Conservation (phyloP, 2,113 vertebrate species). For the Centropus unirufus region DNA sequence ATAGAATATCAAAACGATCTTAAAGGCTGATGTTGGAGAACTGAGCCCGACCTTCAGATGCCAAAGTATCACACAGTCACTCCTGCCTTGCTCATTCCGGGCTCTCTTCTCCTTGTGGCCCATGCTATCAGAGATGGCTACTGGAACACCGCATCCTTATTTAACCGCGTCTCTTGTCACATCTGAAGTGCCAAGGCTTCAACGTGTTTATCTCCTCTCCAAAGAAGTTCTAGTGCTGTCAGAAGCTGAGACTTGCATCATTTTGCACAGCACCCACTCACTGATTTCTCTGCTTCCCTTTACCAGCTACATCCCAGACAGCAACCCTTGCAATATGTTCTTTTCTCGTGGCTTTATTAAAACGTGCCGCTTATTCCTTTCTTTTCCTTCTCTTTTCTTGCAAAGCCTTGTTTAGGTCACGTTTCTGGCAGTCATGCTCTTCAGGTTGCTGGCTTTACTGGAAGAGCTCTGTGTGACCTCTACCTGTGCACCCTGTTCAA, state of each 20-base stretch:
- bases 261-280: slow-evolving; percentile 64
- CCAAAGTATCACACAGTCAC: neutral
- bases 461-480: neutral
- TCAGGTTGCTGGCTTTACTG: neutral
- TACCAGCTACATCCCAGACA: slow-evolving; percentile 34
- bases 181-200: slow-evolving; percentile 50
- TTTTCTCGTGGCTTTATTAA: slow-evolving; percentile 24
- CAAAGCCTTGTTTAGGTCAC: neutral
- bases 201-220: slow-evolving; percentile 27
- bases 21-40: neutral
- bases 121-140: neutral
- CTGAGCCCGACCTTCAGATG: neutral
- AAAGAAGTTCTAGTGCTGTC: slow-evolving; percentile 49
- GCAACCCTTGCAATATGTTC: slow-evolving; percentile 57
- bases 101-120: neutral
- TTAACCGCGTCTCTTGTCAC: slow-evolving; percentile 32
- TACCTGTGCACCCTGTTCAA: neutral
- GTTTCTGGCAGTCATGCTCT: neutral
- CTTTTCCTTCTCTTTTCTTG: neutral
- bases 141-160: neutral
- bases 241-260: slow-evolving; percentile 37
- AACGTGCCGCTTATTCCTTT: neutral
- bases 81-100: neutral
- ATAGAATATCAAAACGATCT: neutral
- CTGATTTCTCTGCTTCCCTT: neutral